A percentile compares a stretch with the other conserved stretches of the same genome.
phyloP scores from a whole-genome alignment of 1,140 invertebrate genomes.

The Euwallacea similis region DNA sequence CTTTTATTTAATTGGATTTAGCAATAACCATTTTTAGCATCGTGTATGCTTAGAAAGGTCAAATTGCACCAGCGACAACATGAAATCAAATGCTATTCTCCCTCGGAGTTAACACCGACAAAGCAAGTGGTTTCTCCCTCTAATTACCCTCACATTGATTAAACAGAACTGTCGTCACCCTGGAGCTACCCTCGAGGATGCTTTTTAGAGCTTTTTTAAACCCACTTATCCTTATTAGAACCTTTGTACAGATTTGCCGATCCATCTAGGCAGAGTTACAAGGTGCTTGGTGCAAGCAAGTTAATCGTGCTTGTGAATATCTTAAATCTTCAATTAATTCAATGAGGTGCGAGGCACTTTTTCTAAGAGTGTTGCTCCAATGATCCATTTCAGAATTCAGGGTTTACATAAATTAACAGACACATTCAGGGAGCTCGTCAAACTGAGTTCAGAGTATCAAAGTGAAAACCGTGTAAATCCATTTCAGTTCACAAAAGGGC shows the following conservation, averaged over 20 bases:
- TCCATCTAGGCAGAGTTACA: not conserved
- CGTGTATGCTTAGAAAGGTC: no score
- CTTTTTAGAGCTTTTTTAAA: not conserved
- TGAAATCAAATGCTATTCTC: not conserved
- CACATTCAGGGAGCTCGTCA: not conserved
- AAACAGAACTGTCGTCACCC: not conserved
- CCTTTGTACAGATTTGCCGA: not conserved
- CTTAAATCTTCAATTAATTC: conserved; percentile 1
- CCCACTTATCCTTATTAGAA: not conserved
- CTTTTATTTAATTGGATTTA: no score
- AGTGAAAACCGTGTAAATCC: conserved; percentile 25
- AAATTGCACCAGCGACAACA: not conserved
- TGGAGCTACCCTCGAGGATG: not conserved
- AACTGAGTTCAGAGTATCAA: conserved; percentile 7
- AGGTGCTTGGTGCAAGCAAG: not conserved
- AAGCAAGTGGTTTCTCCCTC: not conserved
- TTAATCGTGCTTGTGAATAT: not conserved
- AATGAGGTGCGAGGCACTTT: not conserved
- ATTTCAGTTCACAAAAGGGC: conserved; percentile 10
- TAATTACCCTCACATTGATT: conserved; percentile 6
- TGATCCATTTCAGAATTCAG: not conserved
- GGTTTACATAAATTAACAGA: not conserved
- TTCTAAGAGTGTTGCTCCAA: not conserved
- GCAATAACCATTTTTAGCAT: no score
- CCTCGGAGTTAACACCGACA: not conserved